Conservation (phyloP, 2,113 vertebrate species). For the Spheniscus mendiculus region DNA sequence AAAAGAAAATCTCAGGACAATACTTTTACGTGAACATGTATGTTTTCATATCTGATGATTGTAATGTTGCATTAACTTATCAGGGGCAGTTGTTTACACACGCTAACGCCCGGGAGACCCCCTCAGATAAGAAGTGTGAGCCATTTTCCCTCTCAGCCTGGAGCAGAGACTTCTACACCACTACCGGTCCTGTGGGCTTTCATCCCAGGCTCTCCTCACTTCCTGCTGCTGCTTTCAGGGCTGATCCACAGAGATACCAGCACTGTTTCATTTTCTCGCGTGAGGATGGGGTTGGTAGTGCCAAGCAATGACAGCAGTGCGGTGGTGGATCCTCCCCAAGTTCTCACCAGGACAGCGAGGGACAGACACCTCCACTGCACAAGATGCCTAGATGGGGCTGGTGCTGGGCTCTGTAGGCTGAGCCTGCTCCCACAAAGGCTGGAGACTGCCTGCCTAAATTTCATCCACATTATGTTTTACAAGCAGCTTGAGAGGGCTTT, state of each 20-base stretch:
- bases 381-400: background rate
- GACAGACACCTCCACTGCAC: background rate
- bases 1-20: constrained; percentile 44
- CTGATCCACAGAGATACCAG: background rate
- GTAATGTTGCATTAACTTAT: constrained; percentile 58
- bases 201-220: background rate
- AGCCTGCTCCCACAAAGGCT: background rate
- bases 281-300: background rate
- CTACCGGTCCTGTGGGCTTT: background rate
- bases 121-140: constrained; percentile 46
- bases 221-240: background rate
- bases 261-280: background rate
- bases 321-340: background rate
- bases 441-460: background rate
- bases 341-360: background rate
- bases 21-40: constrained; percentile 34
- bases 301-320: background rate
- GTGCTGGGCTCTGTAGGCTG: background rate
- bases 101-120: background rate
- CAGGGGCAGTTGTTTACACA: constrained; percentile 54
- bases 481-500: background rate
- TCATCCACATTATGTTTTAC: background rate
- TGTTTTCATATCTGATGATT: constrained; percentile 62
- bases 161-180: background rate
- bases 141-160: constrained; percentile 9